Evolutionary conservation across 2,888 invertebrate genomes (phyloP).

Genomic region (Conops quadrifasciatus): DNA sequence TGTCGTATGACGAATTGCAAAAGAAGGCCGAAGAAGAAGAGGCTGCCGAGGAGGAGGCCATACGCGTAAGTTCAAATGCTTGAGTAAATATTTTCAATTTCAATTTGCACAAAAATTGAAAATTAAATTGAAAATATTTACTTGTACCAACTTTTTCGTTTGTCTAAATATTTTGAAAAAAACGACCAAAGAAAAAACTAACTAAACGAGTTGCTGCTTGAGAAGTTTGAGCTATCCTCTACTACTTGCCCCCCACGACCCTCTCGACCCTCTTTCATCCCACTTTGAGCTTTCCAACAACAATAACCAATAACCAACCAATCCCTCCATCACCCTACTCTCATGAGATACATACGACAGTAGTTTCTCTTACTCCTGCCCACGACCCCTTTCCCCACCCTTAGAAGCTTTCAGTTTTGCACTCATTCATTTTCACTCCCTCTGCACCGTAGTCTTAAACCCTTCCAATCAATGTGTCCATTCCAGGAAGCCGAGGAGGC

Average conservation of each 20-base stretch:
- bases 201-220: conserved; percentile 27
- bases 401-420: conserved; percentile 11
- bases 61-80: conserved; percentile 72
- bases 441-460: conserved; percentile 43
- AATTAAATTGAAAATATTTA: conserved; percentile 50
- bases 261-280: background rate
- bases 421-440: conserved; percentile 31
- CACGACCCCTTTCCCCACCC: background rate
- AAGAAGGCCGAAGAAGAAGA: conserved; percentile 97
- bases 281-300: conserved; percentile 8
- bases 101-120: conserved; percentile 42
- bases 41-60: conserved; percentile 92
- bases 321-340: background rate
- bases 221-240: conserved; percentile 23
- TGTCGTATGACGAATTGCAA: conserved; percentile 98
- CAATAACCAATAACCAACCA: background rate
- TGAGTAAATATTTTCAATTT: conserved; percentile 50
- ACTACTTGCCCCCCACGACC: background rate
- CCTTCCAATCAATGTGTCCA: conserved; percentile 45
- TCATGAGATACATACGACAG: background rate
- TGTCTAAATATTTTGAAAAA: conserved; percentile 20
- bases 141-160: conserved; percentile 7
- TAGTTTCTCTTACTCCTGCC: background rate
- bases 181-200: conserved; percentile 19
- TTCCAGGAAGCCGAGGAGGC: conserved; percentile 85